A percentile compares a stretch with the other conserved stretches of the same genome.
These are phyloP conservation scores for Hemistola chrysoprasaria DNA, from an alignment of 2,888 invertebrate species.

Conservation along the genomic window DNA sequence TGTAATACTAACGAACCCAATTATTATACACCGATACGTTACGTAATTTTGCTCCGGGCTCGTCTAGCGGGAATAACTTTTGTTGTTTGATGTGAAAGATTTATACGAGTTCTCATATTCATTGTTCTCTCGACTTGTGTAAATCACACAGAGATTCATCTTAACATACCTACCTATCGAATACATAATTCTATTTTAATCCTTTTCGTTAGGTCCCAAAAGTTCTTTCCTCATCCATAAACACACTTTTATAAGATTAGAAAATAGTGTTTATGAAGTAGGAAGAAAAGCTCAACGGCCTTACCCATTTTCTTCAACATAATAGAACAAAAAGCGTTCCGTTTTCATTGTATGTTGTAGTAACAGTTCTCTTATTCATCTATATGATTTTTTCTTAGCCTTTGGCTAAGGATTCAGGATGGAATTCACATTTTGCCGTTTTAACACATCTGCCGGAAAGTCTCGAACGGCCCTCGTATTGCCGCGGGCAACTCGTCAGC, in stretches of 20 bases:
- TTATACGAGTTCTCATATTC: conserved; percentile 32
- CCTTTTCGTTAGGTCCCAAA: too few species aligned
- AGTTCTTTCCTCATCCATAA: too few species aligned
- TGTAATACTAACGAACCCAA: conserved; percentile 62
- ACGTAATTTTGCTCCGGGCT: conserved; percentile 20
- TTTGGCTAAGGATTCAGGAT: conserved; percentile 49
- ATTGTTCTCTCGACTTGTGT: conserved; percentile 17
- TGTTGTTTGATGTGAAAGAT: conserved; percentile 28
- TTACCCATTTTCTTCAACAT: conserved; percentile 8
- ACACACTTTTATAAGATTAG: too few species aligned
- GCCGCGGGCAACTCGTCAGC: conserved; percentile 74
- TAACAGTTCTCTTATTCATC: conserved; percentile 47
- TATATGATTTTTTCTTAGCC: too few species aligned
- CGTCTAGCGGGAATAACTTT: conserved; percentile 31
- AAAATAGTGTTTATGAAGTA: background rate
- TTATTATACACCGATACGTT: conserved; percentile 41
- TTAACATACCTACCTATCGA: too few species aligned
- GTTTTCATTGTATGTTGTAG: conserved; percentile 29
- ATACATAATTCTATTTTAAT: too few species aligned
- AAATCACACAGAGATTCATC: conserved; percentile 1
- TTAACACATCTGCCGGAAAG: conserved; percentile 75
- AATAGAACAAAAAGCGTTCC: conserved; percentile 23
- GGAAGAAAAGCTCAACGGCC: background rate
- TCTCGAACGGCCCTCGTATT: conserved; percentile 54
- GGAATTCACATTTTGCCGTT: conserved; percentile 68